A percentile compares a stretch with the other conserved stretches of the same genome.
phyloP scores from a whole-genome alignment of 2,797 vertebrate genomes.

The Triplophysa bombifrons region DNA sequence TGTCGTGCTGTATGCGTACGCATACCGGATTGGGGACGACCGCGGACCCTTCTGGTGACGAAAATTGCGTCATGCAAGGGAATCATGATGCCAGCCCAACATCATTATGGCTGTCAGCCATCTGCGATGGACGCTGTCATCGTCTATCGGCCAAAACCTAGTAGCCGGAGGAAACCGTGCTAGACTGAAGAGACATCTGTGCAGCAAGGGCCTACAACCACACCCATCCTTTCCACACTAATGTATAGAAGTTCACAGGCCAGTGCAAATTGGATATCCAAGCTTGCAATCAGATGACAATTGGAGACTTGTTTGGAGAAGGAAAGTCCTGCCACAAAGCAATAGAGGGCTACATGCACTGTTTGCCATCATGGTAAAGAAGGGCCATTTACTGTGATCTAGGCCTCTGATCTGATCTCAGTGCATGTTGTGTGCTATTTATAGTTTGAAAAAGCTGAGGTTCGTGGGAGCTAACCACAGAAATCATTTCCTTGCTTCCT shows the following conservation, averaged over 20 bases:
- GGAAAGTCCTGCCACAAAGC: not conserved
- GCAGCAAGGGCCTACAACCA: slow-evolving; percentile 46
- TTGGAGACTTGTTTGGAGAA: slow-evolving; percentile 46
- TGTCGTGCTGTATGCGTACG: no score
- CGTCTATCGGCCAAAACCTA: no score
- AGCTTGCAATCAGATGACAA: slow-evolving; percentile 21
- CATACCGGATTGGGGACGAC: no score
- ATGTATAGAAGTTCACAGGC: slow-evolving; percentile 43
- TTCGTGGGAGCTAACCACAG: slow-evolving; percentile 32
- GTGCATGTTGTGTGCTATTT: slow-evolving; percentile 25
- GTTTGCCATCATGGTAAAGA: slow-evolving; percentile 11
- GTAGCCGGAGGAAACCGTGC: slow-evolving; percentile 65
- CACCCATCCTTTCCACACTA: slow-evolving; percentile 38
- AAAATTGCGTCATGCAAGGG: no score
- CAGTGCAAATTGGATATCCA: slow-evolving; percentile 44
- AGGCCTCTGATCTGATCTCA: slow-evolving; percentile 12
- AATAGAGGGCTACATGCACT: not conserved
- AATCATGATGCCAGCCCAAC: no score
- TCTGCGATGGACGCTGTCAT: no score
- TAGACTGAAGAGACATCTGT: slow-evolving; percentile 62
- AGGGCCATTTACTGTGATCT: slow-evolving; percentile 35
- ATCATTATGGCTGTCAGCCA: no score
- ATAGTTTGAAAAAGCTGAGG: slow-evolving; percentile 38
- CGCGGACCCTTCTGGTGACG: no score
- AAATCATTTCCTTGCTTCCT: slow-evolving; percentile 14